Percentiles rank a stretch among this genome's conserved stretches.
Conservation (phyloP, 2,797 vertebrate species). For the Rhinophrynus dorsalis region DNA sequence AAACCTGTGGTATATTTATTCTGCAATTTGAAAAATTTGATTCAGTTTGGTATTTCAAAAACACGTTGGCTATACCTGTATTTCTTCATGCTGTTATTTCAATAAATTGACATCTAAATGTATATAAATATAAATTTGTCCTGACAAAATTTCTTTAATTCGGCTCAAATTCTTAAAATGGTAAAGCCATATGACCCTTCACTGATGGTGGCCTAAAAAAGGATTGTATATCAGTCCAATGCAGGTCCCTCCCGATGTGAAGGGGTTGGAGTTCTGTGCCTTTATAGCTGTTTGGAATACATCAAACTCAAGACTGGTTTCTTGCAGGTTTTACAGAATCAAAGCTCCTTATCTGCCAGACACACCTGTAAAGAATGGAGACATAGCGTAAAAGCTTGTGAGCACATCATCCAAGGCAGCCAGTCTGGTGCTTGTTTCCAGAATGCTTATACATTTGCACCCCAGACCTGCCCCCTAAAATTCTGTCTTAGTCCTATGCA, state of each 20-base stretch:
- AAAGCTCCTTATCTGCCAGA: no score
- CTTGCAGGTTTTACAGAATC: slow-evolving; percentile 72
- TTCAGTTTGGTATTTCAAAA: slow-evolving; percentile 89
- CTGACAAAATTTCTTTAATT: slow-evolving; percentile 90
- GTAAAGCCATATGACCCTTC: slow-evolving; percentile 61
- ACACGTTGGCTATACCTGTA: slow-evolving; percentile 96
- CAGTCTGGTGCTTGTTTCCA: no score
- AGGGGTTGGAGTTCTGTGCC: slow-evolving; percentile 71
- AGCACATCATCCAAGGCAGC: no score
- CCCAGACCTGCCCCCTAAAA: no score
- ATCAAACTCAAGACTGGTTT: slow-evolving; percentile 70
- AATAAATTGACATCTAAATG: slow-evolving; percentile 96
- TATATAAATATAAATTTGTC: slow-evolving; percentile 84
- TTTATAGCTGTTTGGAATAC: slow-evolving; percentile 72
- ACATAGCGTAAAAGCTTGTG: no score
- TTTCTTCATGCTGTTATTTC: slow-evolving; percentile 97
- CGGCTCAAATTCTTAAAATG: slow-evolving; percentile 74
- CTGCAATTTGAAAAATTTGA: slow-evolving; percentile 70
- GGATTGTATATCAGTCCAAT: background rate
- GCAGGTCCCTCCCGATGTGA: slow-evolving; percentile 14
- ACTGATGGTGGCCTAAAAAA: background rate
- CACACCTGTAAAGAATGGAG: no score
- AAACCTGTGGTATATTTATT: slow-evolving; percentile 74
- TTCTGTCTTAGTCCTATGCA: no score
- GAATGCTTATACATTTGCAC: no score